These are phyloP conservation scores for Drosophila setosimentum DNA, from an alignment of 2,888 invertebrate species.

Conservation along the genomic window DNA sequence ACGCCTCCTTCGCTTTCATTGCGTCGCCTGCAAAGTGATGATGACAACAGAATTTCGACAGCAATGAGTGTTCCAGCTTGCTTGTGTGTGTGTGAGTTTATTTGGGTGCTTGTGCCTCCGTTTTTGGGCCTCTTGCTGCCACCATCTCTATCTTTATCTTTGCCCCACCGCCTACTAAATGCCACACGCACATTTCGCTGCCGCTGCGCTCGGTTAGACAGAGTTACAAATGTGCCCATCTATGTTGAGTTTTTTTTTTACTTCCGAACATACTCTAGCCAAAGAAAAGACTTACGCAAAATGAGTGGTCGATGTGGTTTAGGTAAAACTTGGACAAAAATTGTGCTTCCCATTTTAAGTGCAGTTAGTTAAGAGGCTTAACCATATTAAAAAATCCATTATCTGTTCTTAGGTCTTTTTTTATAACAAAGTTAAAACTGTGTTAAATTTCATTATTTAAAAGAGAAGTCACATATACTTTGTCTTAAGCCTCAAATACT, in stretches of 20 bases:
- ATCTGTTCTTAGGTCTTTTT: not conserved
- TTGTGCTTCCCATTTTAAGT: not conserved
- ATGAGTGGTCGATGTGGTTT: not conserved
- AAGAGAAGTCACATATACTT: not conserved
- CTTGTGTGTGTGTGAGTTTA: slow-evolving; percentile 20
- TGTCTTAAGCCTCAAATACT: not conserved
- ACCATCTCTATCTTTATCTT: slow-evolving; percentile 37
- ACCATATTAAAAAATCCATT: not conserved
- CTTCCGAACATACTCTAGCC: slow-evolving; percentile 36
- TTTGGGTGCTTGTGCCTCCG: slow-evolving; percentile 13
- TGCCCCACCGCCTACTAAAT: slow-evolving; percentile 57
- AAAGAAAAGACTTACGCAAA: not conserved
- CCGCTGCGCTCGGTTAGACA: slow-evolving; percentile 73
- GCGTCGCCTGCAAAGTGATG: slow-evolving; percentile 68
- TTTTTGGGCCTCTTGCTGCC: slow-evolving; percentile 25
- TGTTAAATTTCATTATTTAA: not conserved
- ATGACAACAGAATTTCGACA: slow-evolving; percentile 76
- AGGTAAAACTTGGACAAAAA: not conserved
- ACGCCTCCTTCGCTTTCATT: slow-evolving; percentile 17
- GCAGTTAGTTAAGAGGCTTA: not conserved
- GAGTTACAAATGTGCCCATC: slow-evolving; percentile 74
- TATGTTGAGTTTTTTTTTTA: slow-evolving; percentile 30
- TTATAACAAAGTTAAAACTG: not conserved
- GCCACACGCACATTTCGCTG: slow-evolving; percentile 78
- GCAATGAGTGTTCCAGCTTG: slow-evolving; percentile 30